Conservation (phyloP, 2,113 vertebrate genomes). For the Actenoides hombroni region DNA sequence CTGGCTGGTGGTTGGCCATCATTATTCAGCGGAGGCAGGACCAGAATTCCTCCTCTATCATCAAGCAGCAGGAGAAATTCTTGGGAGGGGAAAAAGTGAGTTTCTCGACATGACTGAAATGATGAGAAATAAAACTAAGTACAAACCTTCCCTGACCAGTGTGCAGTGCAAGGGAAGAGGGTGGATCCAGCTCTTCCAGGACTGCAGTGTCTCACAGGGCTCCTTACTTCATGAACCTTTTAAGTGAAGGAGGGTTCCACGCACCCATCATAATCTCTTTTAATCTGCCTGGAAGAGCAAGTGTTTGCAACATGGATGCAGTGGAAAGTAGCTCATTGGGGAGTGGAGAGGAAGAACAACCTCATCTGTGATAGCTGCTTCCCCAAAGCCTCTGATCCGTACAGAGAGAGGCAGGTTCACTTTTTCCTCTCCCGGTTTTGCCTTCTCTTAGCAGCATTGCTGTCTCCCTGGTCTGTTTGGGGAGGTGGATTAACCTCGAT, state of each 20-base stretch:
- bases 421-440: not conserved
- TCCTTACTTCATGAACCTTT: not conserved
- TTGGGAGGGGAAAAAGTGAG: not conserved
- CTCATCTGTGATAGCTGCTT: not conserved
- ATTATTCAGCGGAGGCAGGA: not conserved
- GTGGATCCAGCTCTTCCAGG: not conserved
- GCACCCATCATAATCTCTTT: not conserved
- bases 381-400: not conserved
- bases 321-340: not conserved
- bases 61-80: not conserved
- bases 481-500: not conserved
- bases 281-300: not conserved
- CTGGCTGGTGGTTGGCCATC: not conserved
- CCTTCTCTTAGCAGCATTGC: not conserved
- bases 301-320: not conserved
- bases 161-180: not conserved
- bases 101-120: not conserved
- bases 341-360: not conserved
- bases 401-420: not conserved
- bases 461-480: not conserved
- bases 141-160: not conserved
- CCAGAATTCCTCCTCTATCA: not conserved
- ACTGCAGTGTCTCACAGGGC: fast-evolving
- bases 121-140: not conserved
- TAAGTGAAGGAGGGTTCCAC: not conserved